Evolutionary conservation across 2,888 invertebrate genomes (phyloP), one percentile per base, ranked within the genome.

Genomic region (Thecophora atra): DNA sequence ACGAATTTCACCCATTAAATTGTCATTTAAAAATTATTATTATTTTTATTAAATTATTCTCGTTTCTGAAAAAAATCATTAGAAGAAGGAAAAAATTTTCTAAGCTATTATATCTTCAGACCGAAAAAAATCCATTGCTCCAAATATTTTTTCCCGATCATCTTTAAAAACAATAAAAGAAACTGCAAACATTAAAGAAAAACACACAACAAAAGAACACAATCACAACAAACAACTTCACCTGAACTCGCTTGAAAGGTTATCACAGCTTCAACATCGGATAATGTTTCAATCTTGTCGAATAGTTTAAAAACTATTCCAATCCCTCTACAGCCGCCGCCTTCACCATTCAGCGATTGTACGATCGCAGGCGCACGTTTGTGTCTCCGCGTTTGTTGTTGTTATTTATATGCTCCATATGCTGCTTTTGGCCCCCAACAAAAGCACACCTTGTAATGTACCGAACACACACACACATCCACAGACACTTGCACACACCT

Each of bases 251-350:
- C 73, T 77, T 67, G 72, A 79, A 72, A 82, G 84, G 81, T 84
- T 85, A 85, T 85, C 86, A 78, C 69, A 13, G 63, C 70, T 75
- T 77, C 75, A 70, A 70, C 74, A 85, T 85, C 85, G 80, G 81
- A 80, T 85, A 85, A 85, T 85, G 85, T 83, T 85, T 85, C 83
- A 85, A 85, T 85, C 82, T 84, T 76, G 78, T 80, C 75, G 52
- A 63, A 30, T 21, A 63, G 37, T 47, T 52, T 17, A 8, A 42
- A 11, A 17, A 76, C 74, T 70, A 77, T 75, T 63, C 70, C 70
- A 54, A 13, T 63, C 24, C 56, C 21, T 54, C n/a, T 54, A 19
- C 54, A 11, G 3, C 54, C 54, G 3, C 24, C 21, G 3, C 21
- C 54, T 3, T 58, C 3, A 26, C 58, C 1, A 3, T 28, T 24